Percentiles rank a stretch among this genome's conserved stretches.
phyloP scores from a whole-genome alignment of 2,113 vertebrate species.

The Hypanus sabinus region DNA sequence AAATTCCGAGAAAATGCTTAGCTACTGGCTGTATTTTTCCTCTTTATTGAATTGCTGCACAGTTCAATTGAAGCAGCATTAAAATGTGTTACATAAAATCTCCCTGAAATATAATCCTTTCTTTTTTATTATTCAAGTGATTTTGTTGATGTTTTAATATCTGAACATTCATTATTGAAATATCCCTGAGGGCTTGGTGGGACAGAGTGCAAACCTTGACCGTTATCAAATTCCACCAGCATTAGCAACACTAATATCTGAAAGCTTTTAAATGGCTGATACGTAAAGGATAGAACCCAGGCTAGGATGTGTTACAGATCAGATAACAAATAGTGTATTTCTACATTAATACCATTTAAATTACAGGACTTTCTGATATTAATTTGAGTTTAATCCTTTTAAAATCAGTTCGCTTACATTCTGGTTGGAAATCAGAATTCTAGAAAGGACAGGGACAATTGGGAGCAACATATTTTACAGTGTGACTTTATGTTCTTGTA shows the following conservation, averaged over 20 bases:
- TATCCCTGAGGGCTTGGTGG: not conserved
- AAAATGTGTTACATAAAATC: not conserved
- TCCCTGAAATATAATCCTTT: not conserved
- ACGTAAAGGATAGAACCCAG: not conserved
- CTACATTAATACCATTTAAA: not conserved
- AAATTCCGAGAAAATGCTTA: not conserved
- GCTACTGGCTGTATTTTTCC: not conserved
- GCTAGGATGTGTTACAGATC: not conserved
- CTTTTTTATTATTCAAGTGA: not conserved
- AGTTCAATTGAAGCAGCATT: not conserved
- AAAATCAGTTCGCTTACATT: not conserved
- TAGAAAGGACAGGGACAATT: not conserved
- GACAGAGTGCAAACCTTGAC: not conserved
- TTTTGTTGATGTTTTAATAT: slow-evolving; percentile 27
- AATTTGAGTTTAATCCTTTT: not conserved
- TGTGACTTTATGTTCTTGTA: not conserved
- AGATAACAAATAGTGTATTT: not conserved
- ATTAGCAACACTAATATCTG: not conserved
- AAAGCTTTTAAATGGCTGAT: not conserved
- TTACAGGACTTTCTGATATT: not conserved
- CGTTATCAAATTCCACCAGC: not conserved
- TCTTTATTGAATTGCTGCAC: not conserved
- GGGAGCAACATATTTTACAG: not conserved
- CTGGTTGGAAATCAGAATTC: not conserved
- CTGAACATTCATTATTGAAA: slow-evolving; percentile 28